phyloP scores from a whole-genome alignment of 2,797 vertebrate species.

The Hoplostethus atlanticus region DNA sequence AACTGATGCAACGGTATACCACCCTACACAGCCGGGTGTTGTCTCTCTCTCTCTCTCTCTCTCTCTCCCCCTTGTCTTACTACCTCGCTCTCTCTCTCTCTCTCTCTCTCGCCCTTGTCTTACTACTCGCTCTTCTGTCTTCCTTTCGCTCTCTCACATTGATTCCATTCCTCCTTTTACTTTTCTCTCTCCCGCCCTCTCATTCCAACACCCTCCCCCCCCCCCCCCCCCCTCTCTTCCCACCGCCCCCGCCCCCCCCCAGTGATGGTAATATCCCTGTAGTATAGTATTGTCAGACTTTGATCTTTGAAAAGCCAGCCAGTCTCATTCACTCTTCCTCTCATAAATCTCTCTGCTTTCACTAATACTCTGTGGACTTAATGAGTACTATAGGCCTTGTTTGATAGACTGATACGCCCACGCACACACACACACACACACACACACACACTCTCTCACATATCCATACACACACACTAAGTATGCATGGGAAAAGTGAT shows the following conservation, averaged over 20 bases:
- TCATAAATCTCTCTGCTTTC: constrained; percentile 43
- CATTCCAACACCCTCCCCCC: background rate
- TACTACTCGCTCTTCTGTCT: background rate
- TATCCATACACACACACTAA: background rate
- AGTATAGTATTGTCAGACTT: constrained; percentile 65
- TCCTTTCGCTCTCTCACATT: constrained; percentile 32
- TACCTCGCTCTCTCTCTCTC: constrained; percentile 17
- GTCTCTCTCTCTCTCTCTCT: constrained; percentile 50
- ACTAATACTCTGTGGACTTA: constrained; percentile 61
- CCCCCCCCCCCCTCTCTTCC: constrained; percentile 6
- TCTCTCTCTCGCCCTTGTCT: constrained; percentile 12
- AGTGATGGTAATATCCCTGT: constrained; percentile 64
- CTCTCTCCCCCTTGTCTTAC: constrained; percentile 16
- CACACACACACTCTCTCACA: background rate
- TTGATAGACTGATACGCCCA: constrained; percentile 29
- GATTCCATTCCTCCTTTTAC: constrained; percentile 59
- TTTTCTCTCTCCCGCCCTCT: constrained; percentile 35
- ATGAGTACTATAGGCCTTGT: constrained; percentile 53
- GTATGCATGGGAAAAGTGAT: constrained; percentile 33
- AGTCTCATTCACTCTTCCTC: constrained; percentile 53
- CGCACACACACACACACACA: constrained; percentile 17
- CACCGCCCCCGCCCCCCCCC: constrained; percentile 24
- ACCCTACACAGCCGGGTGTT: constrained; percentile 44
- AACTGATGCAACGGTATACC: constrained; percentile 66
- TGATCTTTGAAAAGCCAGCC: constrained; percentile 64